Evolutionary conservation across 2,888 invertebrate genomes (phyloP).

Genomic region (Callyntrura sp.): DNA sequence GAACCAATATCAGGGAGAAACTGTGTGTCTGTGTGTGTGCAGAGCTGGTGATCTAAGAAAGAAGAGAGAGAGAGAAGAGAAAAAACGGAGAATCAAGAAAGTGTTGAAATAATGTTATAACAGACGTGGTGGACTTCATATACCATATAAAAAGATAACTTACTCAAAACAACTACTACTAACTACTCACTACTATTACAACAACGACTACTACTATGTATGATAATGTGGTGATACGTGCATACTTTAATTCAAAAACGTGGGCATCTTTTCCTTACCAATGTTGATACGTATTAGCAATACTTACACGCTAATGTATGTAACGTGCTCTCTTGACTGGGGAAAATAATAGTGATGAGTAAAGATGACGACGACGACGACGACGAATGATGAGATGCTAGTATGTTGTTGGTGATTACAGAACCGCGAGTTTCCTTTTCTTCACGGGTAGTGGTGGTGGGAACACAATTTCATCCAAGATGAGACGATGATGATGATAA

Average conservation of each 20-base stretch:
- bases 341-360: conserved; percentile 12
- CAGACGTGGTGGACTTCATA: background rate
- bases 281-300: conserved; percentile 56
- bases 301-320: conserved; percentile 52
- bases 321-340: conserved; percentile 57
- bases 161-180: conserved; percentile 36
- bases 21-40: too few species aligned
- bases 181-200: conserved; percentile 19
- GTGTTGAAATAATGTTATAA: conserved; percentile 68
- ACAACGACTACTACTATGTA: conserved; percentile 39
- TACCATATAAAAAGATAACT: conserved; percentile 52
- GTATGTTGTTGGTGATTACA: conserved; percentile 23
- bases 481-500: conserved; percentile 35
- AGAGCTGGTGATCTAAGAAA: conserved; percentile 42
- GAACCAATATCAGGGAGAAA: conserved; percentile 22
- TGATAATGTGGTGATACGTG: conserved; percentile 60
- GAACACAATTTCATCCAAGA: conserved; percentile 29
- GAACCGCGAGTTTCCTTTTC: conserved; percentile 39
- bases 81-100: conserved; percentile 42
- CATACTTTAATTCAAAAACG: conserved; percentile 58
- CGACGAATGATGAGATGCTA: conserved; percentile 5
- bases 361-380: conserved; percentile 21
- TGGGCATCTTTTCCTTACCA: conserved; percentile 64
- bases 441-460: conserved; percentile 12
- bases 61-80: conserved; percentile 25